A percentile compares a stretch with the other conserved stretches of the same genome.
These are phyloP conservation scores for Entosphenus tridentatus DNA, from an alignment of 2,113 vertebrate species.

Conservation along the genomic window DNA sequence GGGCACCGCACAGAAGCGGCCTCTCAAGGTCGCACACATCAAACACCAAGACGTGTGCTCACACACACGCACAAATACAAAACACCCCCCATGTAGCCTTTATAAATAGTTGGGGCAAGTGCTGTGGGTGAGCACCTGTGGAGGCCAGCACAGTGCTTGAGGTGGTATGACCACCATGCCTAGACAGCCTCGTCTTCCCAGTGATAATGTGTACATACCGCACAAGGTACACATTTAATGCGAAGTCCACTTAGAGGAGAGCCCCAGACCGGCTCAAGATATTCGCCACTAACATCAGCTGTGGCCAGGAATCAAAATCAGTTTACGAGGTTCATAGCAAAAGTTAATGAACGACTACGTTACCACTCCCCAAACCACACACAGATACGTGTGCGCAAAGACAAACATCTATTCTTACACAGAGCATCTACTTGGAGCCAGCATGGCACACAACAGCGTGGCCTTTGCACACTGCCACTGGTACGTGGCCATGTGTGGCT, in stretches of 20 bases:
- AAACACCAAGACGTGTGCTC: background rate
- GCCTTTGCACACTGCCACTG: background rate
- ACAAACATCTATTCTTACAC: background rate
- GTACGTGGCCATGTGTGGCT: background rate
- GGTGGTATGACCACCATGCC: too few species aligned
- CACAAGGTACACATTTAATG: too few species aligned
- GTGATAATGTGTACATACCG: too few species aligned
- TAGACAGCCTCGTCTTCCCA: too few species aligned
- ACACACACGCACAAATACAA: background rate
- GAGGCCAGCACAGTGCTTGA: too few species aligned
- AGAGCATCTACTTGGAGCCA: background rate
- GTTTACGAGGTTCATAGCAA: too few species aligned
- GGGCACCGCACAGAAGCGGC: conserved; percentile 5
- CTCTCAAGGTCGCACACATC: background rate
- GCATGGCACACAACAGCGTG: background rate
- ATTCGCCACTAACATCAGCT: too few species aligned
- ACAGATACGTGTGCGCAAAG: background rate
- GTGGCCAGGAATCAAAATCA: too few species aligned
- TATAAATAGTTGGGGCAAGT: background rate
- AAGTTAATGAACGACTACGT: too few species aligned
- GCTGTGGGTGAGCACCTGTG: background rate
- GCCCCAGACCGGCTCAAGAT: too few species aligned
- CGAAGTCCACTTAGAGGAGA: too few species aligned
- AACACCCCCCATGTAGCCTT: background rate
- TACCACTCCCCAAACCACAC: too few species aligned